Conservation (phyloP, 1,140 invertebrate genomes). For the Philotrypesis tridentata region DNA sequence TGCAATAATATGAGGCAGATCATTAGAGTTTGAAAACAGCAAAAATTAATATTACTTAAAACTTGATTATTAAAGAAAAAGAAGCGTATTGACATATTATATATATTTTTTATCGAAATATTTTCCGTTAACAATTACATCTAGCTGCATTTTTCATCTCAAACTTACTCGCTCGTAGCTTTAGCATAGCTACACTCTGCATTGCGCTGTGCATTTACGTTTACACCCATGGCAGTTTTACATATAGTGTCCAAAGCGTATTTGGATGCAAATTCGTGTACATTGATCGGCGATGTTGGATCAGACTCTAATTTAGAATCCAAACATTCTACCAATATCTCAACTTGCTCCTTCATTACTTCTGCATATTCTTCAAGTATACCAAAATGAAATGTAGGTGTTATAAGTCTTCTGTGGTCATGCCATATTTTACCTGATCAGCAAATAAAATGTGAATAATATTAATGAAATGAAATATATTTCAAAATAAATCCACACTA, state of each 20-base stretch:
- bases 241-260: conserved; percentile 88
- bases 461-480: too few relatives aligned
- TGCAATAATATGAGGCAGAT: conserved; percentile 15
- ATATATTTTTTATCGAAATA: not conserved
- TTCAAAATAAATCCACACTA: too few relatives aligned
- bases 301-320: conserved; percentile 63
- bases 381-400: conserved; percentile 92
- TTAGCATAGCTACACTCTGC: conserved; percentile 82
- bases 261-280: conserved; percentile 79
- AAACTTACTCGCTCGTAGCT: too few relatives aligned
- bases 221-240: conserved; percentile 91
- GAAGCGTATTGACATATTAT: too few relatives aligned
- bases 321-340: conserved; percentile 75
- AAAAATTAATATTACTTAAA: too few relatives aligned
- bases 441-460: too few relatives aligned
- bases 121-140: conserved; percentile 71
- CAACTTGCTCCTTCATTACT: conserved; percentile 83
- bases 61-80: too few relatives aligned
- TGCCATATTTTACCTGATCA: conserved; percentile 83
- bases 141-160: too few relatives aligned
- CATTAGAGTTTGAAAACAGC: too few relatives aligned
- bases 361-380: conserved; percentile 86
- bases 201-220: conserved; percentile 82
- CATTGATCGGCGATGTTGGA: conserved; percentile 74
- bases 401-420: conserved; percentile 84